These are phyloP conservation scores for Drosophila pegasa DNA, from an alignment of 2,888 invertebrate species.

Conservation along the genomic window DNA sequence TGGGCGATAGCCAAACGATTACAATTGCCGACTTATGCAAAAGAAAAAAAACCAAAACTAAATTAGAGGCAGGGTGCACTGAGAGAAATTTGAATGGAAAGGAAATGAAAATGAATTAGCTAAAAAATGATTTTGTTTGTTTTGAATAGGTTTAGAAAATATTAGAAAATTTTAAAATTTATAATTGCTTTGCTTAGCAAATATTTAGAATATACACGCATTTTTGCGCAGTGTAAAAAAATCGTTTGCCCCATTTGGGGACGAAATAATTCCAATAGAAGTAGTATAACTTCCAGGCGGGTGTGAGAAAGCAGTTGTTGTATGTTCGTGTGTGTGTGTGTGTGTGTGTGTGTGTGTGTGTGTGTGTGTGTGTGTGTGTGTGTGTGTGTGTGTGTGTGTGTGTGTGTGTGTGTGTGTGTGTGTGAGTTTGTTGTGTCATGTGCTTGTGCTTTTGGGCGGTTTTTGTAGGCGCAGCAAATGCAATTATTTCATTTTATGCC, in stretches of 20 bases:
- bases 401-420: conserved; percentile 2
- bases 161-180: background rate
- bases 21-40: conserved; percentile 45
- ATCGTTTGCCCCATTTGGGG: background rate
- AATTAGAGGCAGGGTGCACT: conserved; percentile 19
- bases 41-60: background rate
- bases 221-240: conserved; percentile 3
- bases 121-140: too few species aligned
- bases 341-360: background rate
- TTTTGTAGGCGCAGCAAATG: conserved; percentile 70
- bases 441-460: conserved; percentile 9
- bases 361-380: conserved; percentile 1
- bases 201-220: background rate
- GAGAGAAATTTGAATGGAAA: background rate
- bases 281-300: conserved; percentile 14
- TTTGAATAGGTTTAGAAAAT: background rate
- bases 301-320: background rate
- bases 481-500: conserved; percentile 72
- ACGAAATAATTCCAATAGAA: conserved; percentile 5
- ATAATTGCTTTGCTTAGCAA: background rate
- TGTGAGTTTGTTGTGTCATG: conserved; percentile 9
- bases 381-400: conserved; percentile 1
- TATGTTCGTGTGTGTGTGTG: background rate
- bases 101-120: background rate
- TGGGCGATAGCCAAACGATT: conserved; percentile 48